Base-by-base conservation (phyloP, 2,797 vertebrate species). In the Octomys mimax region DNA sequence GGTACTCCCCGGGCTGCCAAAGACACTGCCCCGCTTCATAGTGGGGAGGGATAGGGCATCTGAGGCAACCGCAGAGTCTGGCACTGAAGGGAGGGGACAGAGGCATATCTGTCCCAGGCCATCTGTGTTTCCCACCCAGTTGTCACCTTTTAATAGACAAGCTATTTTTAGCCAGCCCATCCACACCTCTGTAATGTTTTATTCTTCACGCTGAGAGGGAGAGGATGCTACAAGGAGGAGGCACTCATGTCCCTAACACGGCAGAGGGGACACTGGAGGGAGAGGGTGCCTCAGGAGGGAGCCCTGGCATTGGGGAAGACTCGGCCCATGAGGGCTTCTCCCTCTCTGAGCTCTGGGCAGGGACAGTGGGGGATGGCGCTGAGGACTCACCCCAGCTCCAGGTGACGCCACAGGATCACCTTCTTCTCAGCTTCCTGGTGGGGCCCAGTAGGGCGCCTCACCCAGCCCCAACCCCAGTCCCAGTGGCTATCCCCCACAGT, bases 121-220 rank as follows among this genome's bases (percentile, higher is more conserved):
- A 42, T 3, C 21, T 0, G 1, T 31, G 4, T 68, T 24, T 28
- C 90, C 88, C 95, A 52, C 49, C 6, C 64, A 0, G 2, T 12
- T 88, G 79, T 42, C 92, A 70, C 92, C 66, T 97, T 81, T 95
- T 93, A 92, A 85, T 31, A 59, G 57, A 5, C 0, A 1, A 46
- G 39, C 95, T 18, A 36, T 97, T 97, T 98, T 97, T 95, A 96
- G 84, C 82, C 46, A 80, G 87, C 71, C 90, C 81, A 81, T 87
- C 84, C 90, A 92, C 95, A 95, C 87, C 84, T 18, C 95, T 87
- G 89, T 22, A 49, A 24, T n/a, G 24, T 21, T 31, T 92, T 26
- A 46, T 71, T 28, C 11, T 0, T 71, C 79, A 16, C 22, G 13
- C 3, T 68, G 95, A 59, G 90, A 97, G 19, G 92, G 71, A 83